These are phyloP conservation scores for Uropsilus gracilis DNA, from an alignment of 2,113 vertebrate genomes.

Conservation along the genomic window DNA sequence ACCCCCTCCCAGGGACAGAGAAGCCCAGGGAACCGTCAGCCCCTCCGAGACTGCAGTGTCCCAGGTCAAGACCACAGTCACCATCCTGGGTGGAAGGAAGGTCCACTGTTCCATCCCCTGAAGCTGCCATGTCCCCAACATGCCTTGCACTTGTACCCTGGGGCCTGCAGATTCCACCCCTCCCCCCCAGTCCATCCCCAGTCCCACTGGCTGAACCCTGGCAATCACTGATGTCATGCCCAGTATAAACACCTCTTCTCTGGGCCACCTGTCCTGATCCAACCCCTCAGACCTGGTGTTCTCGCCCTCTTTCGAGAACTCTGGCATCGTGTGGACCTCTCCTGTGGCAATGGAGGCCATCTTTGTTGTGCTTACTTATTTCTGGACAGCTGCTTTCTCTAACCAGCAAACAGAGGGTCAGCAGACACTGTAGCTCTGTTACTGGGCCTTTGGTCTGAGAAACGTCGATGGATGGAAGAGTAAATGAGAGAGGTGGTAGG, in stretches of 20 bases:
- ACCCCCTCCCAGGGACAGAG: background rate
- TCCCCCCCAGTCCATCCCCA: no score
- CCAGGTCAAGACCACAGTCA: background rate
- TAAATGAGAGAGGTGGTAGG: background rate
- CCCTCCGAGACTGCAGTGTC: background rate
- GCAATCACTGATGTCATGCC: background rate
- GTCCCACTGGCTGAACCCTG: background rate
- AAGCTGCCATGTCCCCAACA: background rate
- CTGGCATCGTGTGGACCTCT: background rate
- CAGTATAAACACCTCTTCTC: background rate
- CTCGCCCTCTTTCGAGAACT: background rate
- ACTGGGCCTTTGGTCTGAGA: background rate
- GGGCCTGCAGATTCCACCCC: background rate
- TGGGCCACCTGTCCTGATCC: background rate
- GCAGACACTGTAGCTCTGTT: background rate
- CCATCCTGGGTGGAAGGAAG: background rate
- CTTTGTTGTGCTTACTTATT: background rate
- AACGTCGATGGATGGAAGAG: background rate
- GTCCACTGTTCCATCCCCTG: background rate
- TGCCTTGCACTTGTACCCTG: no score
- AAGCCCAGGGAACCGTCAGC: background rate
- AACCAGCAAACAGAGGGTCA: background rate
- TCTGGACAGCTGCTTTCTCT: background rate
- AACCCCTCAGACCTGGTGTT: background rate
- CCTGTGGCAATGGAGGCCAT: background rate